These are phyloP conservation scores for Drosophila engyochracea DNA, from an alignment of 2,888 invertebrate species.

Conservation along the genomic window DNA sequence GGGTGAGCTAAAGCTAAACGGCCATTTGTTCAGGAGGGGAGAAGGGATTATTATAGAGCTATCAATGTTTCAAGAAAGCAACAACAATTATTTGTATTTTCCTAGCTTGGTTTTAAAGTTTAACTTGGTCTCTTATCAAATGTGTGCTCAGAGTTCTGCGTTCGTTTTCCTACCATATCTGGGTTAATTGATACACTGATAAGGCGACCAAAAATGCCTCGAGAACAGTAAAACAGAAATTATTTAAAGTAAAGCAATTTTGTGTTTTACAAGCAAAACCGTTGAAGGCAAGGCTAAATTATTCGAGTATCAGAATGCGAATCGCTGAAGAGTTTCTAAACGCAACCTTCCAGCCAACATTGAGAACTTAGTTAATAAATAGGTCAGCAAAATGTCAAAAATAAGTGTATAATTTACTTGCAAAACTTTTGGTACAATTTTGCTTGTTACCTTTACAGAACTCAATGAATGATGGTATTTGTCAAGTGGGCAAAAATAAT, in stretches of 20 bases:
- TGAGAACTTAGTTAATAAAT: neutral
- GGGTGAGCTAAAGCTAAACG: conserved; percentile 16
- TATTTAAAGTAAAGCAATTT: neutral
- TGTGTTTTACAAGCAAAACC: neutral
- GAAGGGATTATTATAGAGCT: neutral
- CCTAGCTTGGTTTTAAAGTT: conserved; percentile 4
- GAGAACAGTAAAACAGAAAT: conserved; percentile 10
- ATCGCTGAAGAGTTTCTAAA: neutral
- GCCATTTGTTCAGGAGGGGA: conserved; percentile 4
- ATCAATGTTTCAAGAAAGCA: conserved; percentile 3
- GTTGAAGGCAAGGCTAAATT: neutral
- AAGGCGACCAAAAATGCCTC: conserved; percentile 26
- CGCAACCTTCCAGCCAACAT: neutral
- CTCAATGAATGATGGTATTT: neutral
- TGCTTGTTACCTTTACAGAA: neutral
- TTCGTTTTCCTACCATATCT: conserved; percentile 42
- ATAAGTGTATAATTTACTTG: neutral
- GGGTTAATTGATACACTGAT: conserved; percentile 67
- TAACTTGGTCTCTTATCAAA: conserved; percentile 41
- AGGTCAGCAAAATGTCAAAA: neutral
- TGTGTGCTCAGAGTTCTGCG: conserved; percentile 28
- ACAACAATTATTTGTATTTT: neutral
- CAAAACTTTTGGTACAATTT: neutral
- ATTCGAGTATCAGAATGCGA: neutral
- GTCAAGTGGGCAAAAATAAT: neutral